Evolutionary conservation across 2,113 vertebrate species (phyloP), one percentile per base, ranked within the genome.

Genomic region (Neolamprologus fasciatus): DNA sequence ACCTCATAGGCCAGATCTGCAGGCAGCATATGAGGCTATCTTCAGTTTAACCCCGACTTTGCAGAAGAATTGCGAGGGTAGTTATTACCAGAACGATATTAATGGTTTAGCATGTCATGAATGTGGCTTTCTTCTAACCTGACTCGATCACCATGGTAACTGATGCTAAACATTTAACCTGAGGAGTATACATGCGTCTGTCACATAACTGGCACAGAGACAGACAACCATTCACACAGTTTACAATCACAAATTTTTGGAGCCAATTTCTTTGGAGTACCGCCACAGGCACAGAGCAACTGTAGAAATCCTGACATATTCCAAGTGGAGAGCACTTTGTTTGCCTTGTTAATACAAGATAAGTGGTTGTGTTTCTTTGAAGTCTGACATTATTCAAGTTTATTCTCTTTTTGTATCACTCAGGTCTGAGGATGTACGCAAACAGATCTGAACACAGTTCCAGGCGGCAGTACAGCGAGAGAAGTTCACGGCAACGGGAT

Each of bases 401-500:
- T n/a, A 9, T 79, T 37, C n/a, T 50, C 6, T 31, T 51, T 63
- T 84, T 17, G 23, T n/a, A 80, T 83, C 14, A 35, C 10, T 76
- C 26, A 78, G 73, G 82, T 71, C 42, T 45, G 50, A 92, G 1
- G 19, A 96, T 95, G 95, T 58, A 93, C 85, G 90, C 93, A 2
- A 81, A 89, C 66, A 54, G 88, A 54, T 89, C 86, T 5, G 85
- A 93, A 12, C 54, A 81, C 42, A 45, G 80, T 35, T 81, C 91
- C 80, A 87, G 87, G 37, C 78, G 81, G 53, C 89, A 81, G n/a
- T 10, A 86, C 10, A 10, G 63, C 19, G 87, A 94, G 37, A 81
- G 89, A 78, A 68, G 81, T 16, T 63, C 88, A 7, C 87, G 91
- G 55, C 89, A 85, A 26, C 42, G 91, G 91, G 87, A 89, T 1